A percentile compares a stretch with the other conserved stretches of the same genome.
Conservation (phyloP, 2,797 vertebrate species). For the Falco cherrug region DNA sequence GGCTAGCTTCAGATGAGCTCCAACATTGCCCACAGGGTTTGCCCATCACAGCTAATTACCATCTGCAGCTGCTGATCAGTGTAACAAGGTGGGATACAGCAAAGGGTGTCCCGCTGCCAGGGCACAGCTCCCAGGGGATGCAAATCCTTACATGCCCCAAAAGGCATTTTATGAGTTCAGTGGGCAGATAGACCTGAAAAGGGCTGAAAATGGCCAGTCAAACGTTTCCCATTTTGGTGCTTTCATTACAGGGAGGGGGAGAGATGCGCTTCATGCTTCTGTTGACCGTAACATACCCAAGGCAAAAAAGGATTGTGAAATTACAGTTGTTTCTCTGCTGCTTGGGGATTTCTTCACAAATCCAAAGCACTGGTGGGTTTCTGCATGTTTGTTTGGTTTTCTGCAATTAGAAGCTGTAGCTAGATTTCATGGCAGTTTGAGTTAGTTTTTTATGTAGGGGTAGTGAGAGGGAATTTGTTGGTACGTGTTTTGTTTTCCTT, state of each 20-base stretch:
- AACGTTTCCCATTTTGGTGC: neutral
- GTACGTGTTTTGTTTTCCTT: conserved; percentile 8
- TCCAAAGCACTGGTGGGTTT: neutral
- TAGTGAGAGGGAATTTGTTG: neutral
- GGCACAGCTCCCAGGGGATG: neutral
- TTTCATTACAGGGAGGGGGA: neutral
- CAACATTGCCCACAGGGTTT: rapidly evolving
- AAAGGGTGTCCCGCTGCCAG: neutral
- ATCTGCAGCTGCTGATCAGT: neutral
- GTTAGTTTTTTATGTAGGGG: neutral
- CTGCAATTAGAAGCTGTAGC: neutral
- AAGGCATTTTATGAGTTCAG: neutral
- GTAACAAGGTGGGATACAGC: neutral
- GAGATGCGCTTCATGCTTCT: neutral
- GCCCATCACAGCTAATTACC: neutral
- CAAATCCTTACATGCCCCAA: neutral
- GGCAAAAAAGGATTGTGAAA: neutral
- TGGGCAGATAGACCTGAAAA: neutral
- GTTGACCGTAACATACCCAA: neutral
- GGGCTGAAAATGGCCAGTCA: neutral
- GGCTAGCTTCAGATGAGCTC: neutral
- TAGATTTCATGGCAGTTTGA: neutral
- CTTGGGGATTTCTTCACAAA: neutral
- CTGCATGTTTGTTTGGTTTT: neutral
- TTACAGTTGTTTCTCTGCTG: neutral